Evolutionary conservation across 1,140 invertebrate species (phyloP), one percentile per base, ranked within the genome.

Genomic region (Pentalonia nigronervosa): DNA sequence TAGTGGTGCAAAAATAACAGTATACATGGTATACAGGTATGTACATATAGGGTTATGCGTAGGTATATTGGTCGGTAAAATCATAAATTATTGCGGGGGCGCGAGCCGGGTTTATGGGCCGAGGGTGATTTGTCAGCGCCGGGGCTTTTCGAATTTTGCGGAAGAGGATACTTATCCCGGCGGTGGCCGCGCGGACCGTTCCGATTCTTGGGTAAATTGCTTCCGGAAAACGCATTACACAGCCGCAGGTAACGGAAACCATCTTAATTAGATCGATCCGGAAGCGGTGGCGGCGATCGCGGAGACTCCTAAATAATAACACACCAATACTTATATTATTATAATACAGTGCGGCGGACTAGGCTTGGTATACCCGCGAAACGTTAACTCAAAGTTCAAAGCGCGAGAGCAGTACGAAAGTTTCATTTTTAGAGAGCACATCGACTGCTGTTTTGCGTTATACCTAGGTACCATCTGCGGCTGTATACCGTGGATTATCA

Each of bases 161-260:
- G 25, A 47, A 50, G 34, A n/a, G 87, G 21, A 34, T 53, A 34
- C 36, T 25, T 45, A 45, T 86, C 41, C 23, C 41, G 41, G 36
- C 83, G 76, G 34, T 4, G 76, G 34, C 30, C 47, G 20, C 30
- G 14, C 45, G 14, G 47, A 30, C 30, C 45, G 30, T 23, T 34
- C 7, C 45, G 86, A 50, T 88, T 34, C 86, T 76, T 76, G 86
- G n/a, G n/a, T n/a, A 34, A 89, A 89, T 89, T n/a, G 87, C 47
- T 89, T n/a, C 87, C 87, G n/a, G 87, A 36, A 34, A 89, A 53
- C 48, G 48, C 87, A n/a, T 89, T 89, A 47, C 8, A 84, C 25
- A 14, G n/a, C 87, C 48, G 34, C 87, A 47, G 25, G 84, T 87
- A 87, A 36, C 36, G 83, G 83, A 84, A 84, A 84, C 36, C 25